Base-by-base conservation (phyloP, 2,888 invertebrate genomes). In the Calameuta filiformis region DNA sequence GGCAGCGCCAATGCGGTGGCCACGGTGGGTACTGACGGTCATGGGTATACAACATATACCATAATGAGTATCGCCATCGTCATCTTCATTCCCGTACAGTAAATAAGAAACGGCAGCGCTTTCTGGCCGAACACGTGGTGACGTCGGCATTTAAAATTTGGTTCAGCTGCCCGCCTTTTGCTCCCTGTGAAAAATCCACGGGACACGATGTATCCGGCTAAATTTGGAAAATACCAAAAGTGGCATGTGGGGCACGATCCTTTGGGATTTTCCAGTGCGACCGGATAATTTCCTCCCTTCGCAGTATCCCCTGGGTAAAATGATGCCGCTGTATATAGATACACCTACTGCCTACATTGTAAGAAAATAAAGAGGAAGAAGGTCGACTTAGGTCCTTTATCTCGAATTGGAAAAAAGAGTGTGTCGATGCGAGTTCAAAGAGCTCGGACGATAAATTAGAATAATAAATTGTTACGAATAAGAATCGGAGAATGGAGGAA, bases 81-180 rank as follows among this genome's bases (percentile, higher is more conserved):
- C 40, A 56, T 56, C 23, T 15, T 56, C 40, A 56, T 56, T 23
- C 40, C 23, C 23, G 6, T 56, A 0, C 23, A 23, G 23, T 56
- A 71, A 76, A 69, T n/a, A 15, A 68, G 35, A 76, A 73, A 40
- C 12, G 69, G 71, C 34, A 77, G 23, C 68, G 75, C 77, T 34
- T 68, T 56, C 77, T 77, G 35, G 69, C 1, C 11, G 75, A 77
- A 77, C 77, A 77, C 75, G 77, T 77, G 77, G 71, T 68, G 76
- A 77, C 77, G 75, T 75, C 33, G 75, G 76, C 79, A 80, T 77
- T 81, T 78, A 79, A 81, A 84, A 82, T 82, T 80, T 83, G 74
- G 80, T 81, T 76, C 83, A 84, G 81, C 80, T 83, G 83, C 75
- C 77, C 76, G 69, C 15, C 76, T 76, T 40, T 56, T 23, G 6